These are phyloP conservation scores for Urocynchramus pylzowi DNA, from an alignment of 2,113 vertebrate species.

Conservation along the genomic window DNA sequence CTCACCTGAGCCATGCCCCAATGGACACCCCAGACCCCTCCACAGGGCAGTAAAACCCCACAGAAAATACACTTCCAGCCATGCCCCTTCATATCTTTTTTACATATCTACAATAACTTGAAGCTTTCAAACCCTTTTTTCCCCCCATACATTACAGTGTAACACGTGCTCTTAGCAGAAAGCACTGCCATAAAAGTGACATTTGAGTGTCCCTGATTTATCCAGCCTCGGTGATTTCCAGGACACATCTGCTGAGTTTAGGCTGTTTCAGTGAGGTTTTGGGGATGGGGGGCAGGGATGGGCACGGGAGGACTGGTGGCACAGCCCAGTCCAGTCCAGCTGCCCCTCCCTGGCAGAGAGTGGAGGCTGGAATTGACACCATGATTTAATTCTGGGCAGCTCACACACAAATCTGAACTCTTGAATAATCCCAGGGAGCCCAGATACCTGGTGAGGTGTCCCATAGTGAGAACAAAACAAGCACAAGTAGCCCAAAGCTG, in stretches of 20 bases:
- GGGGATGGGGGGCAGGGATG: background rate
- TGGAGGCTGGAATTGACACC: fast-evolving
- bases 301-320: background rate
- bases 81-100: background rate
- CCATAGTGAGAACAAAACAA: fast-evolving
- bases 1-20: too few relatives aligned
- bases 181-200: background rate
- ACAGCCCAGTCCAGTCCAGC: fast-evolving
- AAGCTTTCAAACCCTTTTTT: background rate
- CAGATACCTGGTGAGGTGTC: background rate
- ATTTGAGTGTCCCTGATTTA: background rate
- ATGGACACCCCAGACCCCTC: background rate
- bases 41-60: background rate
- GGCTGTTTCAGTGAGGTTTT: fast-evolving
- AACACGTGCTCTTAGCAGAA: background rate
- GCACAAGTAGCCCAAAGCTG: fast-evolving
- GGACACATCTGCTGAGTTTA: background rate
- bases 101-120: background rate
- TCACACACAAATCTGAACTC: background rate
- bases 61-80: background rate
- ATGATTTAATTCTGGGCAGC: fast-evolving
- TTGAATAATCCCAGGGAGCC: background rate
- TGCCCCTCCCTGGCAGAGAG: fast-evolving
- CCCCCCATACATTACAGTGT: background rate
- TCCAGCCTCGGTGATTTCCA: fast-evolving